Evolutionary conservation across 2,797 vertebrate genomes (phyloP).

Genomic region (Cossypha dichroa): DNA sequence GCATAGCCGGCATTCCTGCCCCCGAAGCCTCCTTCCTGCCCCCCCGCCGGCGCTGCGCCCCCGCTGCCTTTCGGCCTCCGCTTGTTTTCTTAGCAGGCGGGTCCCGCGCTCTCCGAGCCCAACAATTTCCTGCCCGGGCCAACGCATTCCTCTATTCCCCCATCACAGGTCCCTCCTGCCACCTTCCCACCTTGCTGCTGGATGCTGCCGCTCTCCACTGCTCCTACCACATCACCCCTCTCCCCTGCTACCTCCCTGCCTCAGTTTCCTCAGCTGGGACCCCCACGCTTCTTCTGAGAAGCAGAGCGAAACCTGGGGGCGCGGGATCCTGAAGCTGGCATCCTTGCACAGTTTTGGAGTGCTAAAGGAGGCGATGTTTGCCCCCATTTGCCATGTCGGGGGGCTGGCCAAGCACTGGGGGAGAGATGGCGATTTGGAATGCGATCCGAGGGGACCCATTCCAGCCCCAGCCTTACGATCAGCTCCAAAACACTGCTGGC

Average conservation of each 20-base stretch:
- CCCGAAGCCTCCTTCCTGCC: slow-evolving; percentile 24
- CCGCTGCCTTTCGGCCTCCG: background rate
- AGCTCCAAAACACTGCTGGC: background rate
- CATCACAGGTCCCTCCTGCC: background rate
- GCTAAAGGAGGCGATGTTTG: background rate
- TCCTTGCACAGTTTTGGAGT: rapidly evolving
- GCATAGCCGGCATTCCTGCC: slow-evolving; percentile 14
- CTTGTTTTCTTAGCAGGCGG: slow-evolving; percentile 70
- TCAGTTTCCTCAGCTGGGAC: background rate
- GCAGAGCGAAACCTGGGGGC: background rate
- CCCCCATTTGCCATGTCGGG: too few relatives aligned
- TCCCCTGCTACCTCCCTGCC: background rate
- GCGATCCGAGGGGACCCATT: rapidly evolving
- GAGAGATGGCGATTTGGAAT: background rate
- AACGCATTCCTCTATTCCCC: slow-evolving; percentile 31
- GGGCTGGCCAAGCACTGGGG: rapidly evolving
- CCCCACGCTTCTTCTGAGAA: background rate
- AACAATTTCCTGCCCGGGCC: slow-evolving; percentile 58
- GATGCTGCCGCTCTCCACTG: background rate
- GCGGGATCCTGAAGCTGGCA: rapidly evolving
- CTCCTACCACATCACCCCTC: rapidly evolving
- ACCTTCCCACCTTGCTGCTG: background rate
- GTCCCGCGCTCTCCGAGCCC: background rate
- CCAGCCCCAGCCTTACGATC: background rate
- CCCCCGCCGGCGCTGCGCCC: background rate